Conservation (phyloP, 92 coral and sea anemone species). For the Plumapathes pennacea region DNA sequence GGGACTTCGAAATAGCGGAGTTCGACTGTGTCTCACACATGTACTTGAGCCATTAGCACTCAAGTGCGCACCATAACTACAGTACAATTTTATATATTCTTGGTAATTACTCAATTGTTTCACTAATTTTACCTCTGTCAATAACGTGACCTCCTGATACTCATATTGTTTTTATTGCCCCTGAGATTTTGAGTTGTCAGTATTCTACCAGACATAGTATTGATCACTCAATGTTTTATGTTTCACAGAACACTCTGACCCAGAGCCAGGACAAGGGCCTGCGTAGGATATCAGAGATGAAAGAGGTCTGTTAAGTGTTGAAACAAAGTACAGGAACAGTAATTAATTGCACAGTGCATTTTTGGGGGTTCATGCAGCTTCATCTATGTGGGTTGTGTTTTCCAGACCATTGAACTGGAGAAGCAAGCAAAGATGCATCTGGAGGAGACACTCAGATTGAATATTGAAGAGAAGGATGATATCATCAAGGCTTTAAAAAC, state of each 20-base stretch:
- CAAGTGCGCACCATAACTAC: too few species aligned
- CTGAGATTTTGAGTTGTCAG: too few species aligned
- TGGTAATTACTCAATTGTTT: too few species aligned
- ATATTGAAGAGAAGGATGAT: constrained; percentile 95
- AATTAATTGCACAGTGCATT: background rate
- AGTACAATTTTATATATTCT: too few species aligned
- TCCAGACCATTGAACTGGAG: constrained; percentile 91
- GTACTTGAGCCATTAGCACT: too few species aligned
- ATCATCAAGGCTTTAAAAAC: constrained; percentile 91
- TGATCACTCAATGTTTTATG: too few species aligned
- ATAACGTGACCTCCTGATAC: too few species aligned
- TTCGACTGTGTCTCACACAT: too few species aligned
- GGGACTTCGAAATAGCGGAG: too few species aligned
- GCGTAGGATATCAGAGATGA: constrained; percentile 93
- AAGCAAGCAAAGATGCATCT: constrained; percentile 98
- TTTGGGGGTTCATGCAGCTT: background rate
- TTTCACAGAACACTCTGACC: constrained; percentile 62
- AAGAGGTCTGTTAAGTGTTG: constrained; percentile 67
- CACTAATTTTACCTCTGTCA: too few species aligned
- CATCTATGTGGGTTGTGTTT: background rate
- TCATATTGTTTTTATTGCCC: too few species aligned
- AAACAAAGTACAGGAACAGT: background rate
- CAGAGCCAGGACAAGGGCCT: constrained; percentile 95
- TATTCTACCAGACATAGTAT: too few species aligned
- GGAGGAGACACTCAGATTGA: constrained; percentile 85